Conservation (phyloP, 2,113 vertebrate genomes). For the Coreoperca whiteheadi region DNA sequence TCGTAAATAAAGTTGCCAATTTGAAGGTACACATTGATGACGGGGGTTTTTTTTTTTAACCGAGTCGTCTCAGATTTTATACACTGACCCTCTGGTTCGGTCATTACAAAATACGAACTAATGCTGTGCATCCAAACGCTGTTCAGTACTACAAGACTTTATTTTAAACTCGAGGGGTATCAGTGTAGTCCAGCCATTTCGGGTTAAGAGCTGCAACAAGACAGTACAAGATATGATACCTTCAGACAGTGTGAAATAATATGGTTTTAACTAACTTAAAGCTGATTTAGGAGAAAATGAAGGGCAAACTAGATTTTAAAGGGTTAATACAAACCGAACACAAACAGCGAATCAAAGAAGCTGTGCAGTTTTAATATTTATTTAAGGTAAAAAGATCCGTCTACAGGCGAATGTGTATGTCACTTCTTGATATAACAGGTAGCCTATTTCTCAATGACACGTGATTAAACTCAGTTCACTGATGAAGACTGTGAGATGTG, state of each 20-base stretch:
- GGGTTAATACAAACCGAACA: no score
- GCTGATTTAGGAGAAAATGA: neutral
- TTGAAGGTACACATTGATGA: neutral
- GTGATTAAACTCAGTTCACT: neutral
- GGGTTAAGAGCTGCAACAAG: neutral
- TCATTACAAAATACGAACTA: neutral
- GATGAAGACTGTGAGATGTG: neutral
- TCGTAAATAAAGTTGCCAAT: neutral
- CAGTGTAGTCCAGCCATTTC: no score
- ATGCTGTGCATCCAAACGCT: neutral
- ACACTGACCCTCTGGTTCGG: no score
- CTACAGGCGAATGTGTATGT: no score
- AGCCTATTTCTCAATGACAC: neutral
- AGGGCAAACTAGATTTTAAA: no score
- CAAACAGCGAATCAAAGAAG: no score
- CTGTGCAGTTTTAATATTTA: no score
- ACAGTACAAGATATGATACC: neutral
- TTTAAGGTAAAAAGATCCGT: no score
- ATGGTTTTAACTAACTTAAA: neutral
- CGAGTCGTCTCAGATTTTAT: no score
- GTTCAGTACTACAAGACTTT: neutral
- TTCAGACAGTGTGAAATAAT: neutral
- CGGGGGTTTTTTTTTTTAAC: no score
- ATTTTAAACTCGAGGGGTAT: neutral
- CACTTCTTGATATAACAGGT: neutral